phyloP scores from a whole-genome alignment of 2,797 vertebrate species.

The Typhlichthys eigenmanni region DNA sequence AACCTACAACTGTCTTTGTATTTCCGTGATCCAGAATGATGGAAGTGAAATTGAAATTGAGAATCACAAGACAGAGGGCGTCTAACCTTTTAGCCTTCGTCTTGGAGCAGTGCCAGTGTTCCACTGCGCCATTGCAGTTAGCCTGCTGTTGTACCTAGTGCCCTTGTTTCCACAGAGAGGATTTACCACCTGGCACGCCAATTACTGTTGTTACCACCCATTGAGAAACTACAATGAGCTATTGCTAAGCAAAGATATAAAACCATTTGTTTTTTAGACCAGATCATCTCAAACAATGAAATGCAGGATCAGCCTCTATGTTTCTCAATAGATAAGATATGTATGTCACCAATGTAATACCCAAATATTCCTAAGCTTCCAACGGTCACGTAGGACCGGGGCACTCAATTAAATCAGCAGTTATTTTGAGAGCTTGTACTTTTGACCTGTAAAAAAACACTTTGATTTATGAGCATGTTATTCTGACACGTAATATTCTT shows the following conservation, averaged over 20 bases:
- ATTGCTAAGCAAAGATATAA: slow-evolving; percentile 32
- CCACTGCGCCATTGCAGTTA: slow-evolving; percentile 18
- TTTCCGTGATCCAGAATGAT: slow-evolving; percentile 16
- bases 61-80: slow-evolving; percentile 5
- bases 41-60: slow-evolving; percentile 39
- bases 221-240: slow-evolving; percentile 37
- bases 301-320: slow-evolving; percentile 13
- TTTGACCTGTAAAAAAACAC: slow-evolving; percentile 17
- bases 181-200: slow-evolving; percentile 49
- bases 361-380: slow-evolving; percentile 38
- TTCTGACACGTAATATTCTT: background rate
- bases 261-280: background rate
- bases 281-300: slow-evolving; percentile 19
- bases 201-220: slow-evolving; percentile 41
- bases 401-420: slow-evolving; percentile 25
- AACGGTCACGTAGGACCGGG: background rate
- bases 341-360: slow-evolving; percentile 20
- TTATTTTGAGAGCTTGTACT: slow-evolving; percentile 53
- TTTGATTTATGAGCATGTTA: too few species aligned
- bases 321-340: slow-evolving; percentile 14
- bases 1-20: background rate
- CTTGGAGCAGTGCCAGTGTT: slow-evolving; percentile 34
- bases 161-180: slow-evolving; percentile 48
- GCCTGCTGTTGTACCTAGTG: slow-evolving; percentile 20
- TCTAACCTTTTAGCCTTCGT: slow-evolving; percentile 19